Base-by-base conservation (phyloP, 2,888 invertebrate species). In the Linyphia triangularis region DNA sequence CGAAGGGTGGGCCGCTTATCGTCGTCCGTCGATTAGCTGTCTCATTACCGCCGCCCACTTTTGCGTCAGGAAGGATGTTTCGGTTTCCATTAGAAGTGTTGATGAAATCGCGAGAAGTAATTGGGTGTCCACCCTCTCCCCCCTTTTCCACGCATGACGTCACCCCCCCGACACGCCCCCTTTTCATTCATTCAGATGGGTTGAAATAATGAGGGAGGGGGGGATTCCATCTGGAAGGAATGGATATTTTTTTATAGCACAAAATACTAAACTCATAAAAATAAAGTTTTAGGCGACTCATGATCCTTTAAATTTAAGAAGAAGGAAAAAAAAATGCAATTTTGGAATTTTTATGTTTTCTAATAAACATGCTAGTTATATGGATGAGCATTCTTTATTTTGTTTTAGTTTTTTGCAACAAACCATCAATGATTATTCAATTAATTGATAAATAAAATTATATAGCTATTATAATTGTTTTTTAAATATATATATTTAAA, bases 81-180 rank as follows among this genome's bases (percentile, higher is more conserved):
- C 81, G 69, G 26, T 67, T 81, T 59, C 69, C 69, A 81, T 81
- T 81, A 81, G 70, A 67, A 30, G 59, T 75, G 83, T 72, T 73
- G 83, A 83, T 83, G 83, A 83, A 73, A 83, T 73, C 83, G 83
- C 24, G 83, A 73, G 73, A 65, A 69, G 83, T 83, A 83, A 83
- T 83, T 83, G 83, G 83, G 73, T 59, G 51, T 65, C 65, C 43
- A 65, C 73, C 43, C 57, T 73, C 43, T 72, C 73, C 43, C 79
- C 43, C 79, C 72, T 79, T 79, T 79, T 73, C 79, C 65, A 33
- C 72, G 79, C 79, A 86, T 86, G 79, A 79, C 63, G 51, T 26
- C 78, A 77, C 78, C 43, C 77, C 84, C 59, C 40, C 40, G 79
- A 37, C 79, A 72, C 79, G 79, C 85, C 85, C 63, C 33, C 57